phyloP scores from a whole-genome alignment of 35 echinoderm and acorn worm genomes.

The Patiria miniata region DNA sequence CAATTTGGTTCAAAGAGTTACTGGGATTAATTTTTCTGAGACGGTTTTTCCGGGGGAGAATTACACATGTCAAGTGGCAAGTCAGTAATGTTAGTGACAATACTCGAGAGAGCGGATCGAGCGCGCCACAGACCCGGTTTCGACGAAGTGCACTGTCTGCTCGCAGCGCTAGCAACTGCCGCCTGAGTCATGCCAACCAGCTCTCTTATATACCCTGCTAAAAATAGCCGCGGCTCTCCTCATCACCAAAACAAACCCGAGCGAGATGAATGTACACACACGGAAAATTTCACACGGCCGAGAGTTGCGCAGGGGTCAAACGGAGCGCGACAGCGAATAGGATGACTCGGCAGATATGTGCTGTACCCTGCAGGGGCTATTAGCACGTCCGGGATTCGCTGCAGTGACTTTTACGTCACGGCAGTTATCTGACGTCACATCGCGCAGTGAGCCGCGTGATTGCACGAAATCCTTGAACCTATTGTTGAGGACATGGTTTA shows the following conservation, averaged over 20 bases:
- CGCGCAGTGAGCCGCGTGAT: neutral
- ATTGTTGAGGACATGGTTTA: conserved; percentile 10
- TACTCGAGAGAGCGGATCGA: neutral
- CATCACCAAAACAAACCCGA: conserved; percentile 45
- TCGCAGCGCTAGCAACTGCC: neutral
- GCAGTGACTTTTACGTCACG: conserved; percentile 27
- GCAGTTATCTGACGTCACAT: neutral
- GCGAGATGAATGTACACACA: neutral
- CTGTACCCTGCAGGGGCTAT: neutral
- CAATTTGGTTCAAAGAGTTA: conserved; percentile 19
- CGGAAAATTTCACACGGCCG: conserved; percentile 27
- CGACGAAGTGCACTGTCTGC: neutral
- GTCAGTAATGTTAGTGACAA: neutral
- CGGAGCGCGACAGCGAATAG: neutral
- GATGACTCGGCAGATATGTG: neutral
- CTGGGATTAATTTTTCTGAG: conserved; percentile 18
- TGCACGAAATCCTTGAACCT: neutral
- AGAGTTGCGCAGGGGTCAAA: neutral
- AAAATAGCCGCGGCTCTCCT: conserved; percentile 37
- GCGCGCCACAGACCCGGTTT: no score
- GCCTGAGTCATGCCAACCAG: conserved; percentile 1
- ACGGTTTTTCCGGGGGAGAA: conserved; percentile 19
- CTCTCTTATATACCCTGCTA: conserved; percentile 40
- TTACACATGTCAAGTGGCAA: conserved; percentile 7
- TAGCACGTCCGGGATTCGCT: conserved; percentile 35